These are phyloP conservation scores for Aphelocoma coerulescens DNA, from an alignment of 2,113 vertebrate species.

Conservation along the genomic window DNA sequence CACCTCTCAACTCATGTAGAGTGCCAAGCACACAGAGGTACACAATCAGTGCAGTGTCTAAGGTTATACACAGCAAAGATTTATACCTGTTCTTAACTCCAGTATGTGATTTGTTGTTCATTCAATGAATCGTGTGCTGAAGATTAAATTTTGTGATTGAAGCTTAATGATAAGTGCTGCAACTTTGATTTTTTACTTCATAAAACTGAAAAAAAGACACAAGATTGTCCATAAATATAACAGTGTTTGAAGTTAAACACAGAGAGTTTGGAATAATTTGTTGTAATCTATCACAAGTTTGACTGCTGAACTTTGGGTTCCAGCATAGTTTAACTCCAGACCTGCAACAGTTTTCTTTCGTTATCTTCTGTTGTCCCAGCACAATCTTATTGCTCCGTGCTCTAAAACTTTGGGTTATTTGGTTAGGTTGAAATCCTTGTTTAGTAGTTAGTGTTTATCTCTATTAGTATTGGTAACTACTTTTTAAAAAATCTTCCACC, in stretches of 20 bases:
- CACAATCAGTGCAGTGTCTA: background rate
- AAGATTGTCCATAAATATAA: background rate
- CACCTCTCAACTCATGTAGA: background rate
- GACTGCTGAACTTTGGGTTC: background rate
- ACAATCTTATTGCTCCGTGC: background rate
- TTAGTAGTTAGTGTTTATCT: background rate
- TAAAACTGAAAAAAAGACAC: background rate
- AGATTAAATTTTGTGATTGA: background rate
- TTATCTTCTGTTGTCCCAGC: background rate
- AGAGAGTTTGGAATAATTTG: background rate
- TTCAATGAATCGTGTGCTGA: background rate
- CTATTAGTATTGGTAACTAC: background rate
- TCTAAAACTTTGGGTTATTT: background rate
- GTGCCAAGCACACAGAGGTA: background rate
- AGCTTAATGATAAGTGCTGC: background rate
- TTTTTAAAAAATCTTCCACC: background rate
- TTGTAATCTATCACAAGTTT: background rate
- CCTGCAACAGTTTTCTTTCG: background rate
- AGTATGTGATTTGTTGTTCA: background rate
- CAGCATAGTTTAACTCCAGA: background rate
- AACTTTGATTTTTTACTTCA: background rate
- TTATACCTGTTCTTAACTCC: background rate
- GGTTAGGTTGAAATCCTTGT: background rate
- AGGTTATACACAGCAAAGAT: background rate
- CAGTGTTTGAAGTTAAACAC: background rate